Evolutionary conservation across 2,113 vertebrate genomes (phyloP).

Genomic region (Macheiramphus alcinus): DNA sequence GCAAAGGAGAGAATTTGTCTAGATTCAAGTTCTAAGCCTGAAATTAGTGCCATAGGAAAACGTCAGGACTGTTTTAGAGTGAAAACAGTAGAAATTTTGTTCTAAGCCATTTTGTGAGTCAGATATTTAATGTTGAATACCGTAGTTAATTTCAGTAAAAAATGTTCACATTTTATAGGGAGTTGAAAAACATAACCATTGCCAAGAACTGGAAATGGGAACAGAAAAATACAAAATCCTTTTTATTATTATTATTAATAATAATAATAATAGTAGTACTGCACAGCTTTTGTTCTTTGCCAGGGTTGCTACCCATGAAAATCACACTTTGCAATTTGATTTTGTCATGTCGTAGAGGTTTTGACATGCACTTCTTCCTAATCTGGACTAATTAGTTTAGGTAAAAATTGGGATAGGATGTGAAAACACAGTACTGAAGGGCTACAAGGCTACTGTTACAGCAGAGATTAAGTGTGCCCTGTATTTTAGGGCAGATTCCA

Average conservation of each 20-base stretch:
- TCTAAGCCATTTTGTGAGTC: neutral
- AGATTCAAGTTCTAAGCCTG: rapidly evolving
- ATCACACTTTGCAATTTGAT: neutral
- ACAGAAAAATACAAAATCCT: neutral
- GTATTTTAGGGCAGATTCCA: neutral
- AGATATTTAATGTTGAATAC: neutral
- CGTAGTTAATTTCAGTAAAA: neutral
- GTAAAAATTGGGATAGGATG: neutral
- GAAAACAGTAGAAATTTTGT: neutral
- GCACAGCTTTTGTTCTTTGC: neutral
- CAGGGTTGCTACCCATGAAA: neutral
- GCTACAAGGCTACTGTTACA: neutral
- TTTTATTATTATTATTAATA: neutral
- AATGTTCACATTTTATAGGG: neutral
- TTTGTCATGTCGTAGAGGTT: neutral
- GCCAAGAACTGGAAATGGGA: neutral
- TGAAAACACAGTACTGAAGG: neutral
- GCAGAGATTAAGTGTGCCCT: neutral
- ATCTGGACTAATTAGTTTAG: neutral
- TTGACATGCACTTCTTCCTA: neutral
- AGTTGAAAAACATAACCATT: neutral
- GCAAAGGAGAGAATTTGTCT: neutral
- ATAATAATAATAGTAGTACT: neutral
- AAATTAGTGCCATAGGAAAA: neutral
- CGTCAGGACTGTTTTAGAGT: neutral